These are phyloP conservation scores for Eurytoma adleriae DNA, from an alignment of 2,888 invertebrate genomes.

Conservation along the genomic window DNA sequence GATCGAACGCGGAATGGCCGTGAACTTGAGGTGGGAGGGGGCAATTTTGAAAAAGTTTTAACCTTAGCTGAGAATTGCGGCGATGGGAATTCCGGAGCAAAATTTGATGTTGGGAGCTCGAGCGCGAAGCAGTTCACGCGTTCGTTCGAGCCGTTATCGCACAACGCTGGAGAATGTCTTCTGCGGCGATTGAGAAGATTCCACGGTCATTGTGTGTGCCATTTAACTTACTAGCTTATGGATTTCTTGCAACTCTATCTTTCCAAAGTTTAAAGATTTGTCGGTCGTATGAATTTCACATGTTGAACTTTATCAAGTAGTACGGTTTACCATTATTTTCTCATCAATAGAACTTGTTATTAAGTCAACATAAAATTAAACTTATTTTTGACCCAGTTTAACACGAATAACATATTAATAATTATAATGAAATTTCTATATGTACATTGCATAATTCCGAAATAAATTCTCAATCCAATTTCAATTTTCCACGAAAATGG, in stretches of 20 bases:
- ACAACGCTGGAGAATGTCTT: background rate
- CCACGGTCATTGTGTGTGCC: conserved; percentile 1
- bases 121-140: conserved; percentile 27
- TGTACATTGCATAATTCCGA: background rate
- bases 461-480: background rate
- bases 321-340: no score
- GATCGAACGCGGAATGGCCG: background rate
- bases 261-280: no score
- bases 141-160: conserved; percentile 15
- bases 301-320: no score
- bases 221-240: background rate
- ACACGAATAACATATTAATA: conserved; percentile 18
- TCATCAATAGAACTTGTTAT: no score
- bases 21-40: conserved; percentile 16
- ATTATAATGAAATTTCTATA: no score
- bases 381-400: conserved; percentile 11
- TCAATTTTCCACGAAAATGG: background rate
- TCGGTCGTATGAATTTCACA: no score
- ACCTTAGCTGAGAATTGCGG: conserved; percentile 14
- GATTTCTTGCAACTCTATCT: conserved; percentile 17
- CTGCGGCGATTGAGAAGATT: conserved; percentile 15
- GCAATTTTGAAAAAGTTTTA: conserved; percentile 30
- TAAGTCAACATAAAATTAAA: background rate
- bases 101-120: conserved; percentile 47
- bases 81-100: conserved; percentile 10